Evolutionary conservation across 2,888 invertebrate genomes (phyloP), one percentile per base, ranked within the genome.

Genomic region (Lepidonotus clava): DNA sequence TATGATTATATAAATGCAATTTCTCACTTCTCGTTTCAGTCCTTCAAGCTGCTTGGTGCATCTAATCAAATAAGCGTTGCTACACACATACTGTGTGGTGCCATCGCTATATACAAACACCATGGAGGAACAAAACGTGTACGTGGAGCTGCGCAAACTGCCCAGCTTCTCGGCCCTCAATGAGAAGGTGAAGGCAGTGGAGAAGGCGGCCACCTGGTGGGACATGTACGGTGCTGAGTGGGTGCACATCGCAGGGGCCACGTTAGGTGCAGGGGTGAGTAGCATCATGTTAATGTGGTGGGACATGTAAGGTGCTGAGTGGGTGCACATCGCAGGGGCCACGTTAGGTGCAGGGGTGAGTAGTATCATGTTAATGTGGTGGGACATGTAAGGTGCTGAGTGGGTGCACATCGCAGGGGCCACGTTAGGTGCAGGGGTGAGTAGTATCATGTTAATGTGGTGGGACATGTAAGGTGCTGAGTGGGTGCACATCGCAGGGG

Each of bases 381-480:
- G 91, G 91, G 92, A 93, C 24, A 76, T 88, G 18, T 91, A 93
- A 88, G 93, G 93, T 0, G 88, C 91, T 1, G 93, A 93, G 87
- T 92, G 91, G 91, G 6, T 88, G 5, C 87, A 91, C 14, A 88
- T 89, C 56, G n/a, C 87, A 5, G 32, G 83, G 0, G 90, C 89
- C 14, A 67, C 90, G 18, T n/a, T 38, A 18, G 80, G 46, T 32
- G 67, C 76, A 0, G 41, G 87, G 0, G 85, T 91, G 28, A 80
- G 51, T 41, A 46, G 11, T 51, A 14, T 34, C 5, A 56, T 56
- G n/a, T 56, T 56, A 56, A n/a, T n/a, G n/a, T 92, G 92, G 92
- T 92, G 91, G 91, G 92, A 93, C 24, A 76, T 88, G 18, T 91
- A 93, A 88, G 93, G 93, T 0, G 88, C 91, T 1, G 93, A 93